Evolutionary conservation across 2,113 vertebrate genomes (phyloP).

Genomic region (Talpa occidentalis): DNA sequence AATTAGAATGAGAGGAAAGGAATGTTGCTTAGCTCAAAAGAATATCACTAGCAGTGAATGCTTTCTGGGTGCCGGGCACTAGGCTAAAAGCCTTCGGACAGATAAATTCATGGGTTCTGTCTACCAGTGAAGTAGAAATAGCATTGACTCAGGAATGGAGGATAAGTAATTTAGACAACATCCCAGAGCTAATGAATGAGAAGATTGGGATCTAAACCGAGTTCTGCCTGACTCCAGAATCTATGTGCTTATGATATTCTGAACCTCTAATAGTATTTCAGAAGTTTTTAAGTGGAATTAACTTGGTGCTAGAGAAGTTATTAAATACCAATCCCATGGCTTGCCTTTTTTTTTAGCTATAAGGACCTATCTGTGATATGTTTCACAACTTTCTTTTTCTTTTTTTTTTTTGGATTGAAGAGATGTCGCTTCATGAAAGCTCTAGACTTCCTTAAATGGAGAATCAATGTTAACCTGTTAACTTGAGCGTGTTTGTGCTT

Average conservation of each 20-base stretch:
- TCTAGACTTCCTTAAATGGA: neutral
- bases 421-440: neutral
- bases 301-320: neutral
- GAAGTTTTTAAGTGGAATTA: neutral
- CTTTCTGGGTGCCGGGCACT: neutral
- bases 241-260: neutral
- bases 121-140: accelerated
- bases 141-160: neutral
- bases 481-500: neutral
- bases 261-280: neutral
- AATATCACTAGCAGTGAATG: neutral
- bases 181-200: neutral
- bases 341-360: neutral
- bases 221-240: neutral
- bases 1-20: neutral
- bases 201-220: neutral
- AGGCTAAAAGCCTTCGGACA: neutral
- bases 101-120: neutral
- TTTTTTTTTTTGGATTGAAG: constrained; percentile 18
- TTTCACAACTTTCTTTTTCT: neutral
- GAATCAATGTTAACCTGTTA: neutral
- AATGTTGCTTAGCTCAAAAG: neutral
- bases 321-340: neutral
- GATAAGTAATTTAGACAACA: neutral
- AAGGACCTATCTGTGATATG: neutral